Evolutionary conservation across 2,888 invertebrate genomes (phyloP), one percentile per base, ranked within the genome.

Genomic region (Leptura quadrifasciata): DNA sequence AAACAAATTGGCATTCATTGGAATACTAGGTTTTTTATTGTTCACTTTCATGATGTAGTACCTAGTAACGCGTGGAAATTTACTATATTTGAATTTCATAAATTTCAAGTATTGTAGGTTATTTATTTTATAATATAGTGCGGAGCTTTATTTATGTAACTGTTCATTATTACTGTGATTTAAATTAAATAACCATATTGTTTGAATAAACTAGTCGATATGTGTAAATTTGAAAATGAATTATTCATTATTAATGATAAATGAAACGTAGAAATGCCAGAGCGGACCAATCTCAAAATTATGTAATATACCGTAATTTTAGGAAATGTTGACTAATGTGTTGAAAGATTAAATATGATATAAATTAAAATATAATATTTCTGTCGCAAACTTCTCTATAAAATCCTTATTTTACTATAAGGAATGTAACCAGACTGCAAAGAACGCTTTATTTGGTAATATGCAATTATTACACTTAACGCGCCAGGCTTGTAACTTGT

Each of bases 51-150:
- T 65, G 65, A 65, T 65, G 52, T 52, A 65, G 65, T 65, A 24
- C 15, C 65, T 8, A 18, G 63, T 2, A 63, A 12, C 5, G 39
- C 63, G 18, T 64, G 39, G 24, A 52, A 65, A 65, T 65, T 65
- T 27, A 24, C 65, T 52, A 24, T 4, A 24, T 52, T 24, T n/a
- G 52, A 47, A 65, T 52, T 52, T 54, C 65, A 65, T 65, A 65
- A 65, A 65, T 65, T 54, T 65, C 52, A 54, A 47, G n/a, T 65
- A 52, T 20, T 8, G 76, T 76, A 65, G 70, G 77, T 75, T 76
- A 76, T 77, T 72, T 65, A 76, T 81, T 74, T 80, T 58, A 57
- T 69, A 57, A 57, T 57, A 57, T 27, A 57, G 47, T 10, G 15
- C 39, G 24, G n/a, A 27, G 54, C 10, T 24, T 65, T 65, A 54